Percentiles rank a stretch among this genome's conserved stretches.
These are phyloP conservation scores for Trachops cirrhosus DNA, from an alignment of 2,797 vertebrate species.

Conservation along the genomic window DNA sequence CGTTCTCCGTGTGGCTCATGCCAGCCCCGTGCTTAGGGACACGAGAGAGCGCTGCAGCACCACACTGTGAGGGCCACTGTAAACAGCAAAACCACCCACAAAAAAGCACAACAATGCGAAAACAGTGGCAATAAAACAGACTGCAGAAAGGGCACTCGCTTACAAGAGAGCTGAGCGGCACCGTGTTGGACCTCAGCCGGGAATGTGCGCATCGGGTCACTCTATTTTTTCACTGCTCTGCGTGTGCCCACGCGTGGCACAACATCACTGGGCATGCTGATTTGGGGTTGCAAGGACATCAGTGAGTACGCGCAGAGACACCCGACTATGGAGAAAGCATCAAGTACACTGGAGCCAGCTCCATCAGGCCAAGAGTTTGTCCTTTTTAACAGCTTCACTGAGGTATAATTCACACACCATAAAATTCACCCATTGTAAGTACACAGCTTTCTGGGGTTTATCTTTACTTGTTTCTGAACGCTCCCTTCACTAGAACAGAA, in stretches of 20 bases:
- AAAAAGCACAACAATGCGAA: background rate
- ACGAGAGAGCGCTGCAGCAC: background rate
- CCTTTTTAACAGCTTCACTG: background rate
- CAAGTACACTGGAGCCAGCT: background rate
- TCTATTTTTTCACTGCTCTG: background rate
- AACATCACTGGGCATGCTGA: background rate
- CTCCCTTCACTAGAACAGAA: background rate
- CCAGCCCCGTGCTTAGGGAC: background rate
- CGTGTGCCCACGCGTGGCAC: background rate
- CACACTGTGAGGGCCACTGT: background rate
- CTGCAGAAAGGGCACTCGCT: background rate
- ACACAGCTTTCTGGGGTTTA: background rate
- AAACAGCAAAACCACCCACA: background rate
- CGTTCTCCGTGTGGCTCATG: rapidly evolving
- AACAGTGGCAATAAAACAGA: background rate
- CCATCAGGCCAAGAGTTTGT: background rate
- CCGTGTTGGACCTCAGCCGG: background rate
- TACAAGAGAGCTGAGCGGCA: rapidly evolving
- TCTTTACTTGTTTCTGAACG: background rate
- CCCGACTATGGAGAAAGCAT: background rate
- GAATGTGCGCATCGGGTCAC: rapidly evolving
- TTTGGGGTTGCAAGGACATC: background rate
- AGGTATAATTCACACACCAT: background rate
- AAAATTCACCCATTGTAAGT: background rate
- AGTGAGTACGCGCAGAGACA: background rate